Conservation (phyloP, 2,113 vertebrate species). For the Calyptomena viridis region DNA sequence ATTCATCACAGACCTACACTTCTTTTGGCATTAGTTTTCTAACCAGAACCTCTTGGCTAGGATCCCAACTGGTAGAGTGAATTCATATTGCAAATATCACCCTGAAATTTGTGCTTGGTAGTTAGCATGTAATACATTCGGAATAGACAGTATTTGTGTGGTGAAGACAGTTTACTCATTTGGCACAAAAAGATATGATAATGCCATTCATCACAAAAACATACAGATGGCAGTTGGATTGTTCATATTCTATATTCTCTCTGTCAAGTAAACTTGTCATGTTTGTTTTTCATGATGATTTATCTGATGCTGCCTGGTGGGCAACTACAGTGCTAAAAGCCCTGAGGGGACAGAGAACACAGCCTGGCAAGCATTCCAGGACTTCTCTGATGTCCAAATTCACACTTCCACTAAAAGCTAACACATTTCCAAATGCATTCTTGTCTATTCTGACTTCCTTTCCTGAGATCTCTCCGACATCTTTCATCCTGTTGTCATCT, state of each 20-base stretch:
- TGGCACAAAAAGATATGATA: slow-evolving; percentile 29
- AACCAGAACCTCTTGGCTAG: neutral
- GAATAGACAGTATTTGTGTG: neutral
- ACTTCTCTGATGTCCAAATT: neutral
- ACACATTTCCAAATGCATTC: neutral
- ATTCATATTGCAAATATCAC: neutral
- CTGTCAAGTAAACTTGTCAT: neutral
- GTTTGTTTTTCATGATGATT: neutral
- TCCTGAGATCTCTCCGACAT: neutral
- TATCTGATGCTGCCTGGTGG: neutral
- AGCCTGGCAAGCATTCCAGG: neutral
- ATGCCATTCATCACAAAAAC: slow-evolving; percentile 27
- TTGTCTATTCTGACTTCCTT: neutral
- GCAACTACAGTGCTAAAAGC: neutral
- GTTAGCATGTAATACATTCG: neutral
- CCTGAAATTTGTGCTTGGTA: neutral
- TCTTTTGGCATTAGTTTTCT: neutral
- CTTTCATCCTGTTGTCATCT: neutral
- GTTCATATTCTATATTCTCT: neutral
- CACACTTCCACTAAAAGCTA: neutral
- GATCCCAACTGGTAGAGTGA: neutral
- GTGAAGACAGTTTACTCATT: slow-evolving; percentile 32
- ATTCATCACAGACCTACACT: neutral
- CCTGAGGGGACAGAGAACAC: neutral
- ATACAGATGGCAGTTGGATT: slow-evolving; percentile 24